Conservation (phyloP, 2,888 invertebrate genomes). For the Mesorhabditis spiculigera region DNA sequence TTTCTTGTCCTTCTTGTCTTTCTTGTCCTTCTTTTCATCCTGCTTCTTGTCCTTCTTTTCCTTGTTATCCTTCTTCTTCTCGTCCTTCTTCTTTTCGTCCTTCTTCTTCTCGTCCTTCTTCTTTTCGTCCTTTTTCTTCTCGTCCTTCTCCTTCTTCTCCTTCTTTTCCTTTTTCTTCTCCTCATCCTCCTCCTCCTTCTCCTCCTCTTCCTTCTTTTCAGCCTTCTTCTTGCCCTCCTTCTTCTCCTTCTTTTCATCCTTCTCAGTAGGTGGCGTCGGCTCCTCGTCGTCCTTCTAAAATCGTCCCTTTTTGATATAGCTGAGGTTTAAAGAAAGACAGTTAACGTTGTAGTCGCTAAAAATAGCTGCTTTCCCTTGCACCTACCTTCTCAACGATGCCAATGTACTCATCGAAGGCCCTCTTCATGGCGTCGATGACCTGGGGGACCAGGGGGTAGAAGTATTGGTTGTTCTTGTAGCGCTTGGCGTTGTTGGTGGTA, state of each 20-base stretch:
- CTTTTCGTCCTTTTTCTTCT: slow-evolving; percentile 9
- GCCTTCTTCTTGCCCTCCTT: slow-evolving; percentile 22
- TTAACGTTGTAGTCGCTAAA: too few relatives aligned
- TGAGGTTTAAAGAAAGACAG: too few relatives aligned
- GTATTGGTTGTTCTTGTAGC: slow-evolving; percentile 48
- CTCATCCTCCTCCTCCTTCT: slow-evolving; percentile 21
- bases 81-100: slow-evolving; percentile 18
- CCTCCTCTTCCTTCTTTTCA: slow-evolving; percentile 21
- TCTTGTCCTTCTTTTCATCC: slow-evolving; percentile 20
- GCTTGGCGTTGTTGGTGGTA: slow-evolving; percentile 58
- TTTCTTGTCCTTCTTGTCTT: slow-evolving; percentile 17
- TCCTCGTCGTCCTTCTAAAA: slow-evolving; percentile 10
- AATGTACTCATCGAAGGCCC: slow-evolving; percentile 32
- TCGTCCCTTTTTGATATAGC: too few relatives aligned
- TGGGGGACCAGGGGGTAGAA: slow-evolving; percentile 52
- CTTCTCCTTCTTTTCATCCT: slow-evolving; percentile 16
- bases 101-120: slow-evolving; percentile 16
- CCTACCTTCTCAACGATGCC: background rate
- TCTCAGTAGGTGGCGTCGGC: background rate
- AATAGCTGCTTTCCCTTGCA: too few relatives aligned
- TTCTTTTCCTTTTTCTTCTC: slow-evolving; percentile 24
- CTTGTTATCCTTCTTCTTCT: slow-evolving; percentile 23
- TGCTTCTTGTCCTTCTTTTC: slow-evolving; percentile 19
- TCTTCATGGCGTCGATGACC: slow-evolving; percentile 40
- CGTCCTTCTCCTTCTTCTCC: slow-evolving; percentile 24